A percentile compares a stretch with the other conserved stretches of the same genome.
Conservation (phyloP, 92 coral and sea anemone species). For the Virgularia gustaviana region DNA sequence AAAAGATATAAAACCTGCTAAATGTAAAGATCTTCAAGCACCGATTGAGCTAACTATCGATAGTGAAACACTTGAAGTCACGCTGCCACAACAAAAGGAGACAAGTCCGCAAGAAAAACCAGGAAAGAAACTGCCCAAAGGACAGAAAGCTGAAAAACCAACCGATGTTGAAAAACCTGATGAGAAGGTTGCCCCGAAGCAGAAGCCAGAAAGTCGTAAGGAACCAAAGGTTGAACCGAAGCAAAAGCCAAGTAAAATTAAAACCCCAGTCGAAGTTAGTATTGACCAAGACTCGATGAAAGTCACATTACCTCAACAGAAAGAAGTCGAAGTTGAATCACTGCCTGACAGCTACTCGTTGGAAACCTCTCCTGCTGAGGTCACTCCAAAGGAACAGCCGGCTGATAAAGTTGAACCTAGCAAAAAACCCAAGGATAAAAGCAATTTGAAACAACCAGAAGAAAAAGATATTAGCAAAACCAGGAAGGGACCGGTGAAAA, state of each 20-base stretch:
- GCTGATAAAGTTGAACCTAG: background rate
- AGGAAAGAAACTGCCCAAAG: too few species aligned
- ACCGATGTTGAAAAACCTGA: too few species aligned
- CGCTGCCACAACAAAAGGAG: background rate
- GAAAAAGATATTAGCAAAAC: background rate
- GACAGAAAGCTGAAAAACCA: too few species aligned
- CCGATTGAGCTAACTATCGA: constrained; percentile 22
- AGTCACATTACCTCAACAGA: background rate
- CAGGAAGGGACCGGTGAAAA: background rate
- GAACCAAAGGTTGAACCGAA: too few species aligned
- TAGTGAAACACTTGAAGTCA: background rate
- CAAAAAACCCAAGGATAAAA: background rate
- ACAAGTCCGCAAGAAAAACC: background rate
- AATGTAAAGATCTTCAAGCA: too few species aligned
- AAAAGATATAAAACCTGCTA: background rate
- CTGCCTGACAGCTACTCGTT: too few species aligned
- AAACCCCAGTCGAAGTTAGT: constrained; percentile 11
- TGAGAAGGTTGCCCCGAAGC: too few species aligned
- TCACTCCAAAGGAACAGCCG: background rate
- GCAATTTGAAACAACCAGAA: background rate
- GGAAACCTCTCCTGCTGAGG: too few species aligned
- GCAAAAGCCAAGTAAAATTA: constrained; percentile 3
- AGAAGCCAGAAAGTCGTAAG: too few species aligned
- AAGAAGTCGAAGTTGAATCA: too few species aligned
- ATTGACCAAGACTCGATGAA: constrained; percentile 10